A percentile compares a stretch with the other conserved stretches of the same genome.
These are phyloP conservation scores for Agonopterix subpropinquella DNA, from an alignment of 2,888 invertebrate genomes.

Conservation along the genomic window DNA sequence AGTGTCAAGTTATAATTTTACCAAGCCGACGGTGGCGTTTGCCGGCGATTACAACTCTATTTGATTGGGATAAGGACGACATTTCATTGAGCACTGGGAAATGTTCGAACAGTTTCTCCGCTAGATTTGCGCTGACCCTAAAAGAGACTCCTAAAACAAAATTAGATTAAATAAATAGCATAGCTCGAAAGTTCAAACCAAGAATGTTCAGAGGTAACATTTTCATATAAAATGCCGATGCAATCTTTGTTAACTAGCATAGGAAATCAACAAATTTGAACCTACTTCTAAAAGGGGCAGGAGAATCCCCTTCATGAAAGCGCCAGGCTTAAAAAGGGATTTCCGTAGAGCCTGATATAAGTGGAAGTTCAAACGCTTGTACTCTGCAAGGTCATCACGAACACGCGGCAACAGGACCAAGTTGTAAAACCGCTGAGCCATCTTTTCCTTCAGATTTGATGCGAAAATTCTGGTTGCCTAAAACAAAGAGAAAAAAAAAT, in stretches of 20 bases:
- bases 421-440: constrained; percentile 97
- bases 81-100: too few relatives aligned
- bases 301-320: constrained; percentile 96
- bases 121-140: too few relatives aligned
- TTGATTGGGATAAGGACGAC: too few relatives aligned
- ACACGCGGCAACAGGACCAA: constrained; percentile 93
- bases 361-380: constrained; percentile 96
- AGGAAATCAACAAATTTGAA: constrained; percentile 1
- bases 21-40: too few relatives aligned
- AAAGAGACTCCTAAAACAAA: too few relatives aligned
- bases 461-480: constrained; percentile 95
- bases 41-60: too few relatives aligned
- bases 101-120: too few relatives aligned
- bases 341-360: constrained; percentile 95
- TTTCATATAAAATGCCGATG: neutral
- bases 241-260: neutral
- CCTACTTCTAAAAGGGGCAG: constrained; percentile 80
- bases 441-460: constrained; percentile 96
- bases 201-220: neutral
- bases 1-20: too few relatives aligned
- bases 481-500: constrained; percentile 14
- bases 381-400: constrained; percentile 96
- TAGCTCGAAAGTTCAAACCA: neutral
- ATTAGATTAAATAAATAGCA: too few relatives aligned
- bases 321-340: constrained; percentile 96